Conservation (phyloP, 1,140 invertebrate genomes). For the Orius insidiosus region DNA sequence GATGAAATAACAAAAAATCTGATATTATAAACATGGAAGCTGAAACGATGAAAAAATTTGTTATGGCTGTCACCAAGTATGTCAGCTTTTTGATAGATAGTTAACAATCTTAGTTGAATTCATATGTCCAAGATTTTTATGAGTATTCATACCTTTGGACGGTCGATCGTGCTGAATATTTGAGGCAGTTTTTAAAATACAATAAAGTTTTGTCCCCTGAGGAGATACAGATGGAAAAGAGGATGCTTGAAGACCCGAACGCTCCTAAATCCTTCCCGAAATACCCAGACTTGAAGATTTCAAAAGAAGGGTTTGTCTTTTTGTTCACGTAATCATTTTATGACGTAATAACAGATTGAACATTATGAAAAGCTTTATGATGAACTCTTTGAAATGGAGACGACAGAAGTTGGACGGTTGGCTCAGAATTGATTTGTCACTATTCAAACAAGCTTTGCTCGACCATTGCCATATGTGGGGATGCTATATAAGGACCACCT, state of each 20-base stretch:
- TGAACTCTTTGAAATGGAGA: slow-evolving; percentile 30
- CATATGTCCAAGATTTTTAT: slow-evolving; percentile 17
- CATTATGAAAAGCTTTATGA: slow-evolving; percentile 39
- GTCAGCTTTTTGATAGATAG: no score
- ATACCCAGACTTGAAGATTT: slow-evolving; percentile 38
- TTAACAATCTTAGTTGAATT: slow-evolving; percentile 20
- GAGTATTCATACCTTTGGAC: slow-evolving; percentile 44
- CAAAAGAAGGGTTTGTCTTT: slow-evolving; percentile 33
- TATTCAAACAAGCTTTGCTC: slow-evolving; percentile 56
- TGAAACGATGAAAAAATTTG: slow-evolving; percentile 13
- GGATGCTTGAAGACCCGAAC: slow-evolving; percentile 25
- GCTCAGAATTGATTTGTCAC: slow-evolving; percentile 48
- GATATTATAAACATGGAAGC: slow-evolving; percentile 13
- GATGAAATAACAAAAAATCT: slow-evolving; percentile 16
- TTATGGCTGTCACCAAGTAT: slow-evolving; percentile 11
- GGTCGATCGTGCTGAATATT: slow-evolving; percentile 39
- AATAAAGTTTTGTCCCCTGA: slow-evolving; percentile 37
- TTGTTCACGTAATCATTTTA: no score
- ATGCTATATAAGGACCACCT: slow-evolving; percentile 60
- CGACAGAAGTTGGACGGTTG: slow-evolving; percentile 43
- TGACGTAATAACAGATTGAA: no score
- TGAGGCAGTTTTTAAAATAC: slow-evolving; percentile 45
- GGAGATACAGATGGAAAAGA: slow-evolving; percentile 33
- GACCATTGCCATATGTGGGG: slow-evolving; percentile 59
- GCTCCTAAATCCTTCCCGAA: slow-evolving; percentile 23